Percentiles rank a stretch among this genome's conserved stretches.
These are phyloP conservation scores for Papilio aristodemus DNA, from an alignment of 1,140 invertebrate species.

Conservation along the genomic window DNA sequence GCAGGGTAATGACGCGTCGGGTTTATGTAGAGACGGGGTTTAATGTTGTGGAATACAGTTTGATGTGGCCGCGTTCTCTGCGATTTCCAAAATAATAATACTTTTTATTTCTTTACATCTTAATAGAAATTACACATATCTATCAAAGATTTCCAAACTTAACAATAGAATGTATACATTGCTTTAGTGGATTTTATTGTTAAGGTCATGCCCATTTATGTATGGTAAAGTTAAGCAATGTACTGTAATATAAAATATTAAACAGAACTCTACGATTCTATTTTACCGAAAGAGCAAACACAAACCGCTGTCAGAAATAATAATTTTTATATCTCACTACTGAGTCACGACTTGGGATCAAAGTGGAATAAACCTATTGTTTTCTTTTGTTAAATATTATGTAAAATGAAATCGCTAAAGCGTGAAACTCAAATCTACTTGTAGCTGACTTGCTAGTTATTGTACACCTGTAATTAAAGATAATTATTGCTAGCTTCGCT, in stretches of 20 bases:
- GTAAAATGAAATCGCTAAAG: neutral
- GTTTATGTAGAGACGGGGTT: conserved; percentile 53
- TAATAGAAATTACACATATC: neutral
- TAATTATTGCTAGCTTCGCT: conserved; percentile 19
- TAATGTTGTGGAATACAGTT: conserved; percentile 59
- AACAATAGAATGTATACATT: neutral
- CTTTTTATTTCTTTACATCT: conserved; percentile 27
- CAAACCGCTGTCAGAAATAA: too few species aligned
- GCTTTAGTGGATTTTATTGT: neutral
- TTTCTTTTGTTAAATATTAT: neutral
- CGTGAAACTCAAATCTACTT: conserved; percentile 17
- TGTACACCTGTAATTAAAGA: neutral
- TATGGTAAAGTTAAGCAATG: too few species aligned
- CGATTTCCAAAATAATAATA: conserved; percentile 29
- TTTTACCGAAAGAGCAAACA: too few species aligned
- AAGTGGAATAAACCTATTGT: too few species aligned
- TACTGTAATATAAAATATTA: too few species aligned
- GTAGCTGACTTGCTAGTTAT: neutral
- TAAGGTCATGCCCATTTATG: too few species aligned
- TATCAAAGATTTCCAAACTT: neutral
- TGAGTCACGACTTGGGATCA: too few species aligned
- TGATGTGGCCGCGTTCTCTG: conserved; percentile 29
- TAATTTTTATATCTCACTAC: too few species aligned
- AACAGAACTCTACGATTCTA: too few species aligned
- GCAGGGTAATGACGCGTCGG: conserved; percentile 58